Percentiles rank a stretch among this genome's conserved stretches.
These are phyloP conservation scores for Sturnus vulgaris DNA, from an alignment of 2,113 vertebrate genomes.

Conservation along the genomic window DNA sequence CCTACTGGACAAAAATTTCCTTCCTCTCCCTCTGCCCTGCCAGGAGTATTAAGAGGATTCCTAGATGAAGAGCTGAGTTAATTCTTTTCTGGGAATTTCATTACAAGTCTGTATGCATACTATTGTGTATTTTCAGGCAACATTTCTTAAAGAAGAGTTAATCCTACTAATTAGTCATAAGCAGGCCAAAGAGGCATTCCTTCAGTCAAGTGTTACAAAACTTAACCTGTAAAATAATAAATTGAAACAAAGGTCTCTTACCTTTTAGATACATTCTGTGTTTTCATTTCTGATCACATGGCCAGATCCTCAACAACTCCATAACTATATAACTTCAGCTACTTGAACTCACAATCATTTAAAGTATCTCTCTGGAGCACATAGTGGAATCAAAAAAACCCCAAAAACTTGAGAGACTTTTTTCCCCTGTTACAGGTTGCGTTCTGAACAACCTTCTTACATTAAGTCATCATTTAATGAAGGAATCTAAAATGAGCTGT, in stretches of 20 bases:
- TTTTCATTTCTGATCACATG: neutral
- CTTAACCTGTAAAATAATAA: neutral
- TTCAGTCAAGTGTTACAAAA: neutral
- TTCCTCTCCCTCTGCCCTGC: neutral
- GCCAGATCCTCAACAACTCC: neutral
- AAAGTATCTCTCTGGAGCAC: neutral
- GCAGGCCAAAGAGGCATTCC: neutral
- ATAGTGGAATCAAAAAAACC: neutral
- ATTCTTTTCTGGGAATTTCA: neutral
- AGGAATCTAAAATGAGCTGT: neutral
- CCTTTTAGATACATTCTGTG: neutral
- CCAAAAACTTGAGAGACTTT: no score
- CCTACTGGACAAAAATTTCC: neutral
- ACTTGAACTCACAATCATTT: neutral
- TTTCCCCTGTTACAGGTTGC: neutral
- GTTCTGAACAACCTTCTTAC: neutral
- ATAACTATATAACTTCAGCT: neutral
- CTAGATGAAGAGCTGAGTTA: neutral
- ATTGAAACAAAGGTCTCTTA: neutral
- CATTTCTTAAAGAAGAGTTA: neutral
- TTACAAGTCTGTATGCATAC: neutral
- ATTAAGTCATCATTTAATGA: neutral
- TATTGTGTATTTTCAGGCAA: neutral
- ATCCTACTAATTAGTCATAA: neutral
- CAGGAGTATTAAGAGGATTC: neutral